Evolutionary conservation across 2,888 invertebrate genomes (phyloP).

Genomic region (Hesperia comma): DNA sequence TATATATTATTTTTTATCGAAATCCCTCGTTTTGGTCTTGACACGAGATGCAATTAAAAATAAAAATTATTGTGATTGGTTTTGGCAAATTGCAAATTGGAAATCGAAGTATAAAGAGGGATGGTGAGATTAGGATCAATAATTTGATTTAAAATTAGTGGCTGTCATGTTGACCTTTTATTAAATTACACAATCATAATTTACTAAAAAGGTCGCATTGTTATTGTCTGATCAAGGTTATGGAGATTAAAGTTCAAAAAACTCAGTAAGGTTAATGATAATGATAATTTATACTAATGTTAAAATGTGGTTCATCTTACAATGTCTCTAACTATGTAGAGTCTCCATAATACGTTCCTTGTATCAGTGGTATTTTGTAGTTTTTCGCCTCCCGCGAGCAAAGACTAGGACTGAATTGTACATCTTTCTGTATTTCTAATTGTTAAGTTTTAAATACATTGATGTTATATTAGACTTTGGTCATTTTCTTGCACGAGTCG

Average conservation of each 20-base stretch:
- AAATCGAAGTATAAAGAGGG: slow-evolving; percentile 36
- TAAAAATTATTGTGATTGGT: slow-evolving; percentile 81
- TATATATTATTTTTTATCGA: slow-evolving; percentile 47
- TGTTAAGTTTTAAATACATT: slow-evolving; percentile 5
- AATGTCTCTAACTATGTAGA: too few species aligned
- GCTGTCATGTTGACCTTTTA: background rate
- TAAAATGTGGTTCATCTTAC: too few species aligned
- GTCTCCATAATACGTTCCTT: too few species aligned
- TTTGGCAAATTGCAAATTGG: slow-evolving; percentile 81
- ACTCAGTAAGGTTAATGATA: too few species aligned
- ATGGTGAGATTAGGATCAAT: slow-evolving; percentile 24
- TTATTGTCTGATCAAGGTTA: background rate
- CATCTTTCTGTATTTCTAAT: too few species aligned
- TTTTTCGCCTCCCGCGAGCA: too few species aligned
- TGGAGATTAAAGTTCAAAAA: background rate
- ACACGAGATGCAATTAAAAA: slow-evolving; percentile 73
- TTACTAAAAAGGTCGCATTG: too few species aligned
- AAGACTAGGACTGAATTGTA: too few species aligned
- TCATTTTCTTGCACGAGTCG: slow-evolving; percentile 6
- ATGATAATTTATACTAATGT: too few species aligned
- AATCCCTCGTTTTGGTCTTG: slow-evolving; percentile 51
- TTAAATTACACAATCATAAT: background rate
- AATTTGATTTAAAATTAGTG: slow-evolving; percentile 29
- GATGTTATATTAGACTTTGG: slow-evolving; percentile 10
- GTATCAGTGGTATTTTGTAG: too few species aligned